Base-by-base conservation (phyloP, 2,888 invertebrate genomes). In the Dynastes maya region DNA sequence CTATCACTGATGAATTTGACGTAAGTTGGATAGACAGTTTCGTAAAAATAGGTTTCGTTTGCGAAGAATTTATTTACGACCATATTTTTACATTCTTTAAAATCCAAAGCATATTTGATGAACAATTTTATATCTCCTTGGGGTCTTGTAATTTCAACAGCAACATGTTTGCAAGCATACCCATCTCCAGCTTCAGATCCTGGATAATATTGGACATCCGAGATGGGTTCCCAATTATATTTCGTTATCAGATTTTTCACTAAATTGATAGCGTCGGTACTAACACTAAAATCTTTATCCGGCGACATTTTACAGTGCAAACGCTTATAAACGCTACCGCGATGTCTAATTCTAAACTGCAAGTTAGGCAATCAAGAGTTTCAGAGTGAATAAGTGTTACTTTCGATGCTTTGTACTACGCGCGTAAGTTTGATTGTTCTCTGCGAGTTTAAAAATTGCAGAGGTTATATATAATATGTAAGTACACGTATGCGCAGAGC, bases 41-140 rank as follows among this genome's bases (percentile, higher is more conserved):
- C 51, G 74, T 84, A 84, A 49, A 82, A 78, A 37, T 65, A 80
- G 13, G 82, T 81, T 81, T 84, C 84, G 27, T 51, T 64, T 5
- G n/a, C 65, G n/a, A 45, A 76, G 6, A 65, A 29, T n/a, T 51
- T 51, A 32, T 64, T 16, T 6, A 76, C 49, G 0, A 40, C 29
- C 27, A 13, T 6, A 22, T 58, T 22, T 4, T 58, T 29, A n/a
- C 9, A 6, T 32, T 27, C 27, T 51, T 76, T 76, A 1, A 51
- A 11, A 49, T 49, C 49, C 6, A 40, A 6, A 0, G 49, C 49
- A 11, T 27, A 51, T 27, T 76, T 76, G 5, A 65, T 2, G 40
- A 76, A 64, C 22, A 76, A 53, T 22, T 49, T 29, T 6, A 76
- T n/a, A 29, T 16, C 45, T 40, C 65, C 27, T 6, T 5, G 2